Percentiles rank a stretch among this genome's conserved stretches.
Conservation (phyloP, 2,888 invertebrate genomes). For the Drosophila peninsularis region DNA sequence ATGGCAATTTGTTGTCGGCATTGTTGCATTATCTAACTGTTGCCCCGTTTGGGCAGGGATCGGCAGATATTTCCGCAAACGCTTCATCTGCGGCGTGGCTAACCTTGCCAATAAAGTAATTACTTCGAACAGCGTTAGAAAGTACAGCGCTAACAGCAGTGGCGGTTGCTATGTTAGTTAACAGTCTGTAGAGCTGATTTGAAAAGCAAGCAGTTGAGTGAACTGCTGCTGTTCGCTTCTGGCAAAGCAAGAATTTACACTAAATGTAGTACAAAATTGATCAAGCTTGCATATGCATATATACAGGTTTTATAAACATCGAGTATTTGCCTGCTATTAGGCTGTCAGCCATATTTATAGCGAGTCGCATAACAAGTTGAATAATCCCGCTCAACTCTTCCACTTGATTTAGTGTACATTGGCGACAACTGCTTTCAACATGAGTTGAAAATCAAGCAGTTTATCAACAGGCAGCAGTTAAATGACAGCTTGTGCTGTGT, state of each 20-base stretch:
- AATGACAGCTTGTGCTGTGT: background rate
- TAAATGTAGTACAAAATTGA: background rate
- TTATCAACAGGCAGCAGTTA: background rate
- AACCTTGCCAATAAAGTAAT: background rate
- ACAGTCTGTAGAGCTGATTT: background rate
- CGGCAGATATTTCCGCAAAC: slow-evolving; percentile 18
- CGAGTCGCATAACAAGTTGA: background rate
- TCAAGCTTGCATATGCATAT: background rate
- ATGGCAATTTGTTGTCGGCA: slow-evolving; percentile 68
- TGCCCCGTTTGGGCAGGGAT: slow-evolving; percentile 54
- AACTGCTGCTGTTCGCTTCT: background rate
- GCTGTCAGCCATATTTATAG: background rate
- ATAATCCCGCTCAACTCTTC: background rate
- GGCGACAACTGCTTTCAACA: background rate
- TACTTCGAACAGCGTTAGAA: background rate
- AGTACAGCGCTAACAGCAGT: background rate
- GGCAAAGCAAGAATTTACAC: background rate
- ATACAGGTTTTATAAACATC: no score
- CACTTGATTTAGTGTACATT: background rate
- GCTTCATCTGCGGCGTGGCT: slow-evolving; percentile 12
- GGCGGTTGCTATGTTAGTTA: background rate
- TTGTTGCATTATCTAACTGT: slow-evolving; percentile 70
- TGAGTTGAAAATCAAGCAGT: background rate
- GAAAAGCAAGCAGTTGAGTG: slow-evolving; percentile 5
- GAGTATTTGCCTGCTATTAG: no score